phyloP scores from a whole-genome alignment of 2,888 invertebrate genomes.

The Melinaea marsaeus region DNA sequence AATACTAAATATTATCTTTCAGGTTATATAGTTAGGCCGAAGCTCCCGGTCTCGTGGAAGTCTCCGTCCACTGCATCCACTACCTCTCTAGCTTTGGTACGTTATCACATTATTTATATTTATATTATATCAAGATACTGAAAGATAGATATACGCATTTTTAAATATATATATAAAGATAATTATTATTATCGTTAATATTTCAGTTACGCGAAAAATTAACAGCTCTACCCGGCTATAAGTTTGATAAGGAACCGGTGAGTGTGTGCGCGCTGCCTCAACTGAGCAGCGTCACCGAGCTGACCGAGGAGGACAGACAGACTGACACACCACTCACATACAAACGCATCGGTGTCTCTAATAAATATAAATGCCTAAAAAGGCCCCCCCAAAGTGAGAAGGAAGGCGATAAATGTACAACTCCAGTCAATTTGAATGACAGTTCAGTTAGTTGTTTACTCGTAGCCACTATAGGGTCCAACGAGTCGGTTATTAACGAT shows the following conservation, averaged over 20 bases:
- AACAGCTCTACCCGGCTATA: conserved; percentile 45
- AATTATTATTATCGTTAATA: not conserved
- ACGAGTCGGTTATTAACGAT: conserved; percentile 52
- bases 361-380: conserved; percentile 18
- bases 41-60: conserved; percentile 31
- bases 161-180: not conserved
- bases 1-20: conserved; percentile 5
- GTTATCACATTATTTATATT: not conserved
- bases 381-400: conserved; percentile 18
- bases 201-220: conserved; percentile 58
- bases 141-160: not conserved
- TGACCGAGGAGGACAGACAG: conserved; percentile 47
- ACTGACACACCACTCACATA: conserved; percentile 34
- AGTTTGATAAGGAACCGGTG: conserved; percentile 45
- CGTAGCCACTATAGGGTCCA: conserved; percentile 48
- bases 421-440: conserved; percentile 41
- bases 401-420: conserved; percentile 27
- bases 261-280: conserved; percentile 48
- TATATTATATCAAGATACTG: not conserved
- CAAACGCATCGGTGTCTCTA: conserved; percentile 43
- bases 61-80: conserved; percentile 59
- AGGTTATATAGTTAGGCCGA: conserved; percentile 45
- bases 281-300: conserved; percentile 53
- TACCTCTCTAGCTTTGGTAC: conserved; percentile 55
- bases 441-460: conserved; percentile 44